phyloP scores from a whole-genome alignment of 2,888 invertebrate species.

The Conomelus anceps region DNA sequence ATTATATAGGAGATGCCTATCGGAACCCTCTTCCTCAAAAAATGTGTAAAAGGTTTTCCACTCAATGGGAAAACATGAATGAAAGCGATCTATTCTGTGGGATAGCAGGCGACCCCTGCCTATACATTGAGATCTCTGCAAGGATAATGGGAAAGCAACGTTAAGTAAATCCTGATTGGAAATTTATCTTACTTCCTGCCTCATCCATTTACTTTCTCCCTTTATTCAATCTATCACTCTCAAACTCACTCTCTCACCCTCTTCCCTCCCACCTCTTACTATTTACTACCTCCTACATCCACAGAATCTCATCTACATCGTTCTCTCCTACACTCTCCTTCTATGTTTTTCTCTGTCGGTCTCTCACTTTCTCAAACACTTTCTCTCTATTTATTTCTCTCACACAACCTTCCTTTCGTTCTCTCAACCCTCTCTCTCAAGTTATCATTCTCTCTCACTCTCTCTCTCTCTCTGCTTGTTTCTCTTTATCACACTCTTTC shows the following conservation, averaged over 20 bases:
- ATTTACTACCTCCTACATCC: no score
- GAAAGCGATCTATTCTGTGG: background rate
- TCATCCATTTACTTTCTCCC: background rate
- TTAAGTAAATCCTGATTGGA: background rate
- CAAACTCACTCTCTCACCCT: background rate
- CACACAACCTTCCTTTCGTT: no score
- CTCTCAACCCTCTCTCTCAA: no score
- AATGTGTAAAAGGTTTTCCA: background rate
- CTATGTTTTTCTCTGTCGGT: no score
- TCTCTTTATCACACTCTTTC: background rate
- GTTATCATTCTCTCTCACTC: background rate
- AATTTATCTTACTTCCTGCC: background rate
- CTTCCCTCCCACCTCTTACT: no score
- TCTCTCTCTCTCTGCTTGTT: background rate
- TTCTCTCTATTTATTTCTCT: no score
- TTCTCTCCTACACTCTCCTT: no score
- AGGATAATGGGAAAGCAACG: background rate
- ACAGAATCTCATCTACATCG: no score
- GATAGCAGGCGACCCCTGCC: background rate
- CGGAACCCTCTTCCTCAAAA: background rate
- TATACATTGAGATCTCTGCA: background rate
- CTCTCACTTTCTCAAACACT: no score
- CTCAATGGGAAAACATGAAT: background rate
- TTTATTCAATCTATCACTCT: background rate
- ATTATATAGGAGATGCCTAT: background rate